Base-by-base conservation (phyloP, 2,113 vertebrate species). In the Oncorhynchus clarkii region DNA sequence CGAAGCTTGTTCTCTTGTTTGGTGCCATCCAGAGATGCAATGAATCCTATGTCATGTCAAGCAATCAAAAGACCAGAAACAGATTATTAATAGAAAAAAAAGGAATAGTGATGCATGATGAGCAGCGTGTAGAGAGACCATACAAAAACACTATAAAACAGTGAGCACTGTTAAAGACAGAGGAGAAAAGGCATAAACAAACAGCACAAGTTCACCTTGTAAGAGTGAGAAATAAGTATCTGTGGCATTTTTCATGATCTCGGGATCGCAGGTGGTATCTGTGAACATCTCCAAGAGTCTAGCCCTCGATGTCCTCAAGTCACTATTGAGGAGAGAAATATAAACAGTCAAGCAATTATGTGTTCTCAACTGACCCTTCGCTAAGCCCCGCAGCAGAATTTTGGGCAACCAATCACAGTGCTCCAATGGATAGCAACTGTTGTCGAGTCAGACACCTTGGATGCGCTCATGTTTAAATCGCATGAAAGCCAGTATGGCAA, bases 1-100 rank as follows among this genome's bases (percentile, higher is more conserved):
- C 98, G 91, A 90, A 99, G 90, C 84, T 99, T 99, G 92, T 95
- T 96, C 83, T 99, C 98, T 84, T 99, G 94, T 73, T 97, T 96
- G 34, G 96, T 97, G 59, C 93, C 93, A 90, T 97, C 96, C 92
- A 95, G 80, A 8, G 96, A 94, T 66, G 83, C 71, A 80, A 98
- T 96, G 75, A 99, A 97, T 69, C 97, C 98, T 99, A 70, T 66
- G 12, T 65, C 27, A 71, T 71, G 39, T 76, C 27, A 77, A 45
- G 39, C 39, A 45, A 48, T 39, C 57, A 24, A 77, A 72, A 73
- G 57, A 72, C 51, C 5, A 79, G 9, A 78, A 80, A 76, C 24
- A 26, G 71, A 26, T 79, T 48, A 75, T 84, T 82, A 80, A 67
- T 12, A 68, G 73, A 70, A 64, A 70, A 57, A n/a, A 13, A 45